Conservation (phyloP, 2,888 invertebrate species). For the Pterostichus niger region DNA sequence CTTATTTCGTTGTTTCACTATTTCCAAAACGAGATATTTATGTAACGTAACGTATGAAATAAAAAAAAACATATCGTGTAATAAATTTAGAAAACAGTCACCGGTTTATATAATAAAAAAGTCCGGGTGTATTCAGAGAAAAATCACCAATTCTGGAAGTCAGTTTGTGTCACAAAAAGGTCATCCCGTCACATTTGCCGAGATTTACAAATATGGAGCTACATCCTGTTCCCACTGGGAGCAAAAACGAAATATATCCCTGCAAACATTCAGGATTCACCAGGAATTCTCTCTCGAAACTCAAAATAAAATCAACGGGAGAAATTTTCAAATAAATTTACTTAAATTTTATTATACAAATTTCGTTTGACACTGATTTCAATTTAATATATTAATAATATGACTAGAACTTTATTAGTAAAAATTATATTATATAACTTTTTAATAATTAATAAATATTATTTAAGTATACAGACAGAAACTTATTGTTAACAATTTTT, state of each 20-base stretch:
- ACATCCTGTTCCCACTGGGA: constrained; percentile 25
- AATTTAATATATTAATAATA: no score
- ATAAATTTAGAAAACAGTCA: constrained; percentile 48
- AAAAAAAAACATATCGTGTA: constrained; percentile 29
- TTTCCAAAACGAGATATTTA: background rate
- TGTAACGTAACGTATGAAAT: background rate
- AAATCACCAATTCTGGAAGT: constrained; percentile 61
- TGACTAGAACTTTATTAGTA: no score
- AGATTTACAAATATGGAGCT: constrained; percentile 64
- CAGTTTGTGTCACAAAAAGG: constrained; percentile 64
- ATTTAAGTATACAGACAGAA: no score
- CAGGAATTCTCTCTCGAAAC: background rate
- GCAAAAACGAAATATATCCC: constrained; percentile 41
- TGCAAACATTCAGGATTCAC: background rate
- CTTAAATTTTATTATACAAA: no score
- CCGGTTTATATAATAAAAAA: constrained; percentile 56
- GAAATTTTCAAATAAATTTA: constrained; percentile 43
- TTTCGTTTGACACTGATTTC: no score
- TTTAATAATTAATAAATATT: no score
- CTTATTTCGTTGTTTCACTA: constrained; percentile 10
- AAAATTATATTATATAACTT: no score
- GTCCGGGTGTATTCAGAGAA: constrained; percentile 33
- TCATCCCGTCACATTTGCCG: constrained; percentile 62
- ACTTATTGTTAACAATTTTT: no score
- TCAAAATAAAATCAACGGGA: constrained; percentile 9